Percentiles rank a stretch among this genome's conserved stretches.
Conservation (phyloP, 1,140 invertebrate species). For the Drosophila neocordata region DNA sequence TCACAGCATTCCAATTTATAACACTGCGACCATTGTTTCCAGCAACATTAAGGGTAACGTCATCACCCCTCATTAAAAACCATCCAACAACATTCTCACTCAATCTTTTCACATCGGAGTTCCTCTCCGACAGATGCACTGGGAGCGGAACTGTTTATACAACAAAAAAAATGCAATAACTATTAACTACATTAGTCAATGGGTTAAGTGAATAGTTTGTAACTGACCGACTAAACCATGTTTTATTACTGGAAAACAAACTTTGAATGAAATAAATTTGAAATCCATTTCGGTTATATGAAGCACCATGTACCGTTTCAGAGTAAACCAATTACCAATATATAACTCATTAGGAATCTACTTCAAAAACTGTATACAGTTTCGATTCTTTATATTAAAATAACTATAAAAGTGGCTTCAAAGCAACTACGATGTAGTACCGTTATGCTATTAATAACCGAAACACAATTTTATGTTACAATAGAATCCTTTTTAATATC, state of each 20-base stretch:
- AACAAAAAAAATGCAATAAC: not conserved
- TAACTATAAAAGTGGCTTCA: too few relatives aligned
- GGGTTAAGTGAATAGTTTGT: not conserved
- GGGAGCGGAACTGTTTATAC: not conserved
- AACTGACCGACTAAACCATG: too few relatives aligned
- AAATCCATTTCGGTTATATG: too few relatives aligned
- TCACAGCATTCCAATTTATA: conserved; percentile 49
- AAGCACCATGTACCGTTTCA: too few relatives aligned
- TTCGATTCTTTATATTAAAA: too few relatives aligned
- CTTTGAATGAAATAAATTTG: too few relatives aligned
- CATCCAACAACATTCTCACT: not conserved
- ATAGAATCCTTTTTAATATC: not conserved
- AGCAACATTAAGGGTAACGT: conserved; percentile 24
- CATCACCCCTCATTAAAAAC: conserved; percentile 26
- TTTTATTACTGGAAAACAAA: not conserved
- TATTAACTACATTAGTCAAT: conserved; percentile 9
- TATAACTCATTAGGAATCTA: too few relatives aligned
- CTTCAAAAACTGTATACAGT: too few relatives aligned
- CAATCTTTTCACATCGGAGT: conserved; percentile 5
- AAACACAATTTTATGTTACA: not conserved
- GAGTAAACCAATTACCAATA: not conserved
- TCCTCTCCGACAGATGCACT: conserved; percentile 11
- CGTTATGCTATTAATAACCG: too few relatives aligned
- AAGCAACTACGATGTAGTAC: too few relatives aligned
- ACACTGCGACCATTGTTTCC: conserved; percentile 48